Base-by-base conservation (phyloP, 2,888 invertebrate genomes). In the Liopterus haemorrhoidalis region DNA sequence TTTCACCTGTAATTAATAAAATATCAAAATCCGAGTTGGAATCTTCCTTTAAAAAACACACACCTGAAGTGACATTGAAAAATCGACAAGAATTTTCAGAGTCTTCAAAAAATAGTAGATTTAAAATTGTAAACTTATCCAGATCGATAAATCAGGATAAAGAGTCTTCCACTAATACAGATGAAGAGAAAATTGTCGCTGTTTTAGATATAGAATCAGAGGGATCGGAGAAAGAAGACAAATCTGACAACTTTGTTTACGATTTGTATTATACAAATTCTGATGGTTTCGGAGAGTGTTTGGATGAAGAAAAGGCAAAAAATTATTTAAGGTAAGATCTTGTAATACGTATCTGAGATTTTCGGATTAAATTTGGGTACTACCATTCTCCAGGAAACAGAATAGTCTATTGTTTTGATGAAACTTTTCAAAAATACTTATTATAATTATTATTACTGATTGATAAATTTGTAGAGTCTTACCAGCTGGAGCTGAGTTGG, bases 201-300 rank as follows among this genome's bases (percentile, higher is more conserved):
- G 70, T 80, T 40, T 73, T 79, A 38, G 79, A 80, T 59, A 68
- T 80, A 18, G 78, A 79, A 61, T 62, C 67, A 35, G 65, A 67
- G n/a, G 27, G 40, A 50, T 27, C 55, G 56, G 53, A 53, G 33
- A 49, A 55, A 42, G 32, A 28, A 6, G 48, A 25, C 11, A 22
- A 31, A 11, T 22, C 46, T 43, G 39, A 55, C n/a, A 57, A 59
- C 39, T 81, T 72, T 61, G 80, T 81, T 5, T 81, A 79, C 53
- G 81, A 81, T 63, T 67, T 81, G 19, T 81, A 81, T 65, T 75
- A 76, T 56, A 74, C 75, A 53, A 68, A 68, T 51, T 69, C 70
- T 14, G 68, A 70, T 51, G 68, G 74, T 50, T 54, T 70, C 31
- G 66, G 68, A 24, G 68, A 71, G n/a, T n/a, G n/a, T n/a, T n/a